A percentile compares a stretch with the other conserved stretches of the same genome.
Conservation (phyloP, 2,797 vertebrate genomes). For the Phylloscopus collybita region DNA sequence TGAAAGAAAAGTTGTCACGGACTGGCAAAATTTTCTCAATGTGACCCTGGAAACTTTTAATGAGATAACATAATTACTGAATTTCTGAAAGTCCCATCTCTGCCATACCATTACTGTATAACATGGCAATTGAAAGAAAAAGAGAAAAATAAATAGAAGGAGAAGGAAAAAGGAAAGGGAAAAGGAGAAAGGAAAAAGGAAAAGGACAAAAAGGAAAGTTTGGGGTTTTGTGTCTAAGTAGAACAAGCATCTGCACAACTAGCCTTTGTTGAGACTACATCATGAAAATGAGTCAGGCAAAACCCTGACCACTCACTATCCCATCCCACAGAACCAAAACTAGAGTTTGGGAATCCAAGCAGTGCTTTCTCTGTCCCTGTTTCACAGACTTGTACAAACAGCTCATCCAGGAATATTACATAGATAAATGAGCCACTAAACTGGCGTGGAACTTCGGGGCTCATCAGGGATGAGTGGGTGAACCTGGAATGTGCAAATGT, state of each 20-base stretch:
- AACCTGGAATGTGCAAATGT: not conserved
- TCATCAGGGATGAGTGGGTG: not conserved
- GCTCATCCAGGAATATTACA: not conserved
- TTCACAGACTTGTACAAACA: not conserved
- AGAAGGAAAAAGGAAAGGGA: not conserved
- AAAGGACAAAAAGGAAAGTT: not conserved
- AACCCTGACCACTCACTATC: not conserved
- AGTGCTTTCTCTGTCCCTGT: not conserved
- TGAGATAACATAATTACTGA: not conserved
- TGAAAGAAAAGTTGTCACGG: not conserved
- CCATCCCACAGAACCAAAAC: not conserved
- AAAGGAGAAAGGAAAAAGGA: not conserved
- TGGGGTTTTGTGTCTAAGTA: not conserved
- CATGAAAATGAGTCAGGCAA: not conserved
- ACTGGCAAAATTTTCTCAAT: not conserved
- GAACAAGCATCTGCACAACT: not conserved
- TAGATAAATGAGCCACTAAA: not conserved
- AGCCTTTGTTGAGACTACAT: not conserved
- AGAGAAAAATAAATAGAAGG: not conserved
- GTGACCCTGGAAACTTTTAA: not conserved
- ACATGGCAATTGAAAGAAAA: not conserved
- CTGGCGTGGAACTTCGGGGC: fast-evolving
- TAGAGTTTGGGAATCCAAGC: not conserved
- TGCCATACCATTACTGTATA: fast-evolving
- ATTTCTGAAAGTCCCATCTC: not conserved